These are phyloP conservation scores for Catalaphyllia jardinei DNA, from an alignment of 64 coral and sea anemone species.

Conservation along the genomic window DNA sequence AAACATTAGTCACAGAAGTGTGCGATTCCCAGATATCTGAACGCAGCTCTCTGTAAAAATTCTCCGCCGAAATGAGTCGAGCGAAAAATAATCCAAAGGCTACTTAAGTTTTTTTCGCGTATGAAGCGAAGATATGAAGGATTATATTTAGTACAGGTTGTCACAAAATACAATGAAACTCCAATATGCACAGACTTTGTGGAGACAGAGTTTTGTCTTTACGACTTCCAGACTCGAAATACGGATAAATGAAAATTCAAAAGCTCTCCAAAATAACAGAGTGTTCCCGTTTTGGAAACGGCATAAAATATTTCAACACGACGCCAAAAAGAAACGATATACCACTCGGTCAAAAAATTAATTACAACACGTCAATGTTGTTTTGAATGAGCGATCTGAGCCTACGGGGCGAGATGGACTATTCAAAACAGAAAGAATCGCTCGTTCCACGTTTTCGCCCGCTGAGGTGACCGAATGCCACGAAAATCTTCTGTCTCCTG, in stretches of 20 bases:
- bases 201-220: constrained; percentile 40
- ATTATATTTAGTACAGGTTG: constrained; percentile 45
- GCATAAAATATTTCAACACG: constrained; percentile 24
- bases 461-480: constrained; percentile 29
- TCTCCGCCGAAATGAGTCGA: constrained; percentile 39
- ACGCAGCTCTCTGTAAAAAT: constrained; percentile 26
- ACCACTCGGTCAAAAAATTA: constrained; percentile 42
- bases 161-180: constrained; percentile 47
- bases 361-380: constrained; percentile 33
- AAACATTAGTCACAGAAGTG: not conserved
- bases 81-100: constrained; percentile 47
- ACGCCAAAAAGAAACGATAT: constrained; percentile 13
- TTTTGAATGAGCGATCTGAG: constrained; percentile 28
- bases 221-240: constrained; percentile 45
- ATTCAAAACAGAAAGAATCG: constrained; percentile 1
- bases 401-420: constrained; percentile 4
- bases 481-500: constrained; percentile 24
- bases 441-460: constrained; percentile 18
- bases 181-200: constrained; percentile 33
- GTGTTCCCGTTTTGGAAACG: not conserved
- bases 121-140: constrained; percentile 24
- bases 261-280: constrained; percentile 24
- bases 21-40: not conserved
- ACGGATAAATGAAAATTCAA: constrained; percentile 40
- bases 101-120: constrained; percentile 25